A percentile compares a stretch with the other conserved stretches of the same genome.
Evolutionary conservation across 2,113 vertebrate species (phyloP).

Genomic region (Micronycteris hirsuta): DNA sequence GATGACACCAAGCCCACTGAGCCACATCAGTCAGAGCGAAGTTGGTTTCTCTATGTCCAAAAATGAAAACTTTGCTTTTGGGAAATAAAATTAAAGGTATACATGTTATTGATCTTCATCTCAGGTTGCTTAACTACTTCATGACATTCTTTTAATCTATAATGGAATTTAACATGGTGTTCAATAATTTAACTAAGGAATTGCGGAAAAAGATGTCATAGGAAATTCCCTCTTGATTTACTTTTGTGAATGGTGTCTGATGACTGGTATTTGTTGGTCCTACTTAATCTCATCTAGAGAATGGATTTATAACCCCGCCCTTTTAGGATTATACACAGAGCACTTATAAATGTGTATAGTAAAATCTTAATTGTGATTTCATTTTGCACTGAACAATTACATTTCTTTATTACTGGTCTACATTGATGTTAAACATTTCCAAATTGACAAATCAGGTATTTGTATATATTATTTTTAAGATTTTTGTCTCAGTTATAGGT

Average conservation of each 20-base stretch:
- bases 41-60: neutral
- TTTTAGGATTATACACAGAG: neutral
- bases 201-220: neutral
- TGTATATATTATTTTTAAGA: slow-evolving; percentile 44
- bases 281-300: slow-evolving; percentile 33
- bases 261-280: slow-evolving; percentile 36
- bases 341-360: neutral
- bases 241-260: slow-evolving; percentile 60
- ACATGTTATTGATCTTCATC: neutral
- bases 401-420: neutral
- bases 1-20: too few relatives aligned
- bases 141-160: neutral
- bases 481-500: neutral
- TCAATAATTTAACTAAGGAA: slow-evolving; percentile 12
- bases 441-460: slow-evolving; percentile 36
- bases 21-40: neutral
- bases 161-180: neutral
- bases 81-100: neutral
- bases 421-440: neutral
- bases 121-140: neutral
- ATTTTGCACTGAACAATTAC: slow-evolving; percentile 47
- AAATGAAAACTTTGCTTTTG: slow-evolving; percentile 30
- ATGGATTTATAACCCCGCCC: slow-evolving; percentile 2
- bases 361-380: slow-evolving; percentile 52
- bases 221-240: slow-evolving; percentile 29